These are phyloP conservation scores for Hemistola chrysoprasaria DNA, from an alignment of 2,888 invertebrate genomes.

Conservation along the genomic window DNA sequence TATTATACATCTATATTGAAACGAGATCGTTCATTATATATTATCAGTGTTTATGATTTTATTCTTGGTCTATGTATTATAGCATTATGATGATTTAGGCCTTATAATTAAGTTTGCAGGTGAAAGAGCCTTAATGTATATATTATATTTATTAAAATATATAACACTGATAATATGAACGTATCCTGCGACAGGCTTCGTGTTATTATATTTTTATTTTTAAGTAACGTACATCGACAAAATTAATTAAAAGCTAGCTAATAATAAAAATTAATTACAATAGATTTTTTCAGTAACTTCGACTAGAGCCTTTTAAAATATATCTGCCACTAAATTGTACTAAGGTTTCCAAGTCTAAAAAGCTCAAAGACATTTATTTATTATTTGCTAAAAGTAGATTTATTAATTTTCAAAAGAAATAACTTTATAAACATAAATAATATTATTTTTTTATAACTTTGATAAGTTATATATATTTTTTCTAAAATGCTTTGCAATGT, in stretches of 20 bases:
- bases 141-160: too few species aligned
- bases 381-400: too few species aligned
- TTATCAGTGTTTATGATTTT: conserved; percentile 1
- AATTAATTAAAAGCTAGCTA: too few species aligned
- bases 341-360: conserved; percentile 17
- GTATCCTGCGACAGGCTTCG: too few species aligned
- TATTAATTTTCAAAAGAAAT: too few species aligned
- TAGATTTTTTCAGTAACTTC: background rate
- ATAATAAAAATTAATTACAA: too few species aligned
- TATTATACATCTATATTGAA: too few species aligned
- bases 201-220: too few species aligned
- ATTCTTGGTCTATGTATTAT: background rate
- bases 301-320: conserved; percentile 16
- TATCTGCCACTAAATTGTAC: conserved; percentile 24
- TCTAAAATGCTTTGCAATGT: conserved; percentile 22
- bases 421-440: conserved; percentile 2
- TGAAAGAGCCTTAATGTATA: too few species aligned
- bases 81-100: conserved; percentile 8
- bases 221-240: too few species aligned
- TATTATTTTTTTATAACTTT: background rate
- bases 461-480: conserved; percentile 5
- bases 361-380: conserved; percentile 16
- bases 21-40: too few species aligned
- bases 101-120: conserved; percentile 8
- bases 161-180: conserved; percentile 8